Conservation (phyloP, 2,888 invertebrate genomes). For the Baccha elongata region DNA sequence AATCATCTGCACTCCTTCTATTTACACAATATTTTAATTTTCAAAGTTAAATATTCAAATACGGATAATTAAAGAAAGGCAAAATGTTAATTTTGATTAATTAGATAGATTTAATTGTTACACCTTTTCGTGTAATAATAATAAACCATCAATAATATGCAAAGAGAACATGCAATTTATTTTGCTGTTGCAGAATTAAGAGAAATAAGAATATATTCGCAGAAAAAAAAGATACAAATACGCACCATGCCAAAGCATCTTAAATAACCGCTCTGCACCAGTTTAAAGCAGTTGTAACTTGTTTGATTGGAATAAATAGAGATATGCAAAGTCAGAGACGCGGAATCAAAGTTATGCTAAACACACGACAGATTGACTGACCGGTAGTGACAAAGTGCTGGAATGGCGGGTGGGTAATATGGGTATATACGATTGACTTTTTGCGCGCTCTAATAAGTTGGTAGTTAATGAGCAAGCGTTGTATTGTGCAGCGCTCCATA, state of each 20-base stretch:
- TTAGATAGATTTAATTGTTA: slow-evolving; percentile 35
- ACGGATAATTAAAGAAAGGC: slow-evolving; percentile 21
- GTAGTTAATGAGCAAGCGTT: slow-evolving; percentile 38
- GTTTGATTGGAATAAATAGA: slow-evolving; percentile 34
- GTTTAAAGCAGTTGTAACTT: slow-evolving; percentile 34
- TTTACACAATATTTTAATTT: slow-evolving; percentile 6
- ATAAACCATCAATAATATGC: neutral
- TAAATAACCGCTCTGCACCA: slow-evolving; percentile 50
- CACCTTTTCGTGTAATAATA: neutral
- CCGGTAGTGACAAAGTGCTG: slow-evolving; percentile 3
- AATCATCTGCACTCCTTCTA: slow-evolving; percentile 6
- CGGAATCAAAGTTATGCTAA: slow-evolving; percentile 34
- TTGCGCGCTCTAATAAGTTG: slow-evolving; percentile 37
- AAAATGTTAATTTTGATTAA: slow-evolving; percentile 36
- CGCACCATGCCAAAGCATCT: slow-evolving; percentile 33
- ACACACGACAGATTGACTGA: neutral
- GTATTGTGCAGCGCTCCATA: slow-evolving; percentile 22
- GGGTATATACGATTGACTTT: neutral
- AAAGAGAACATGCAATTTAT: neutral
- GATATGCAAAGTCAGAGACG: slow-evolving; percentile 34
- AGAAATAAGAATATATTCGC: slow-evolving; percentile 17
- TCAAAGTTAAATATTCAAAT: slow-evolving; percentile 42
- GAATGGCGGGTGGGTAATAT: slow-evolving; percentile 18
- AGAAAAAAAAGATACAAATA: slow-evolving; percentile 39
- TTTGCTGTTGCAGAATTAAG: neutral